Evolutionary conservation across 2,888 invertebrate species (phyloP), one percentile per base, ranked within the genome.

Genomic region (Drosophila koepferae): DNA sequence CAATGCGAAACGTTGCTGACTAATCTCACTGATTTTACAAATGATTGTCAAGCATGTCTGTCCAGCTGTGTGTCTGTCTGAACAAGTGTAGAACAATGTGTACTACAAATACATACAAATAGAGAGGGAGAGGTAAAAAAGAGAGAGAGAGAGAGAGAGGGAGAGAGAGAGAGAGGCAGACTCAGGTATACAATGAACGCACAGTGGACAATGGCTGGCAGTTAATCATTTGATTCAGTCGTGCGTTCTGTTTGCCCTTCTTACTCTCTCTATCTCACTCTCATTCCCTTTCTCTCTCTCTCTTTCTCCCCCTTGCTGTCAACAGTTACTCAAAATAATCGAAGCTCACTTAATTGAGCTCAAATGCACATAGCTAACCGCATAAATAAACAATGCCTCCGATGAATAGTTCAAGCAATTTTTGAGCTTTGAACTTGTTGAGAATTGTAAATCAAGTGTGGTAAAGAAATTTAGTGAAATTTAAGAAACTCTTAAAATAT

Each of bases 21-120:
- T 81, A 83, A 88, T 88, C 83, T 72, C 76, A 69, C 86, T 81
- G 86, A 85, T 88, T 88, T 88, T 71, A 75, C 81, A 86, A 85
- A 86, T 81, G 86, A 78, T 78, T 81, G 74, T 77, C 76, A 78
- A 69, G 40, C 56, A 59, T 53, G 71, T 53, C 54, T 63, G 31
- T 53, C 49, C 54, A 18, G 48, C 48, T 18, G 38, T 31, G 53
- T 10, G 34, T 18, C 34, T 38, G 51, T 10, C 28, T 38, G 51
- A 31, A 54, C 49, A 49, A 53, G 48, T 67, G 44, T 60, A 40
- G 44, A 18, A 63, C 64, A 64, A 43, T 41, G 20, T 38, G 16
- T 20, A n/a, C 51, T 2, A 63, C 31, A 43, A 23, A 31, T n/a
- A 20, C 28, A 58, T 10, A 44, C n/a, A 46, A 36, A 44, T 36